Base-by-base conservation (phyloP, 53 echinoderm and acorn worm genomes). In the Glandiceps talaboti region DNA sequence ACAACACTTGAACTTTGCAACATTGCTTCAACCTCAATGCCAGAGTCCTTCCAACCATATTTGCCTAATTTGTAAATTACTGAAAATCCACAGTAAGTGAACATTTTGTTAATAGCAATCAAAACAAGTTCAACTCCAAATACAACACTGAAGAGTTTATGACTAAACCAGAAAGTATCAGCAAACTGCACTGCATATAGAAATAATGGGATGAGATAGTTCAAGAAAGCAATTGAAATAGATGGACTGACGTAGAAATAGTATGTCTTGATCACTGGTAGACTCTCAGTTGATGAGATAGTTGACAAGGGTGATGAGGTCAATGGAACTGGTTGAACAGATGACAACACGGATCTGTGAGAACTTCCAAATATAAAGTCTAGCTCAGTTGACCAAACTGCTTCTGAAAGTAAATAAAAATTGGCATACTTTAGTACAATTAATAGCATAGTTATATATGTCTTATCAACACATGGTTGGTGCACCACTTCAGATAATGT, bases 91-190 rank as follows among this genome's bases (percentile, higher is more conserved):
- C 92, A 87, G 26, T 92, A 96, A 0, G 90, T 92, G 14, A 96
- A 84, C 0, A 92, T 88, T 27, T 96, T 90, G 45, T 96, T 92
- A 28, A 89, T 85, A 1, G 97, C 92, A 31, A 92, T 96, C 32
- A 96, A 78, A 92, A 96, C 92, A 31, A 96, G 79, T 79, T 91
- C 92, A 30, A 82, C 72, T 6, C 88, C 86, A 33, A 96, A 86
- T 28, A 96, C 75, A 31, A 96, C 89, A 0, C 92, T 92, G 77
- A 96, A 96, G 1, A 92, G 92, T 78, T 92, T 96, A 76, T 96
- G 97, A 45, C 90, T 92, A 31, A 85, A 86, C 97, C 97, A 96
- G 86, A 96, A 96, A n/a, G 90, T 92, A 31, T 96, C 97, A 0
- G 92, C 97, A 75, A 92, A 96, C 20, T 90, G 90, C 32, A 96